Evolutionary conservation across 1,140 invertebrate genomes (phyloP), one percentile per base, ranked within the genome.

Genomic region (Phortica variegata): DNA sequence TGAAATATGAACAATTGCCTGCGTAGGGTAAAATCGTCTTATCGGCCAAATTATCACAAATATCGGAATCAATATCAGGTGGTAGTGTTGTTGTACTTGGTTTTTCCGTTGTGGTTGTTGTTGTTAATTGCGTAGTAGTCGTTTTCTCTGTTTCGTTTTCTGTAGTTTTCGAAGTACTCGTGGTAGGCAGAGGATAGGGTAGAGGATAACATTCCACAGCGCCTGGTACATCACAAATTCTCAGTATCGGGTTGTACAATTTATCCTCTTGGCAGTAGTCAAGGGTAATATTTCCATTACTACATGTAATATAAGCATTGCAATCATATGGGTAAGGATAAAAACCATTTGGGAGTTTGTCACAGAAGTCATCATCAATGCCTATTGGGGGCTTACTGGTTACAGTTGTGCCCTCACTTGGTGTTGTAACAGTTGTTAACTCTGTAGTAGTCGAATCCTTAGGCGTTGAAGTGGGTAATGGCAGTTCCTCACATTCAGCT

Each of bases 221-320:
- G 1, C 56, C 19, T 12, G 63, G 65, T 10, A 65, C 69, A 40
- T 68, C 65, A 43, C 65, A 68, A 6, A 69, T 69, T 16, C 58
- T 39, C 5, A 60, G 33, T 37, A 41, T 23, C 0, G 32, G 10
- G 26, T 68, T 68, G 6, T 65, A 68, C 2, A 63, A 42, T 10
- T 63, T 68, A 6, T 58, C 60, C 13, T 57, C 41, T 21, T 55
- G 61, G 17, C 63, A 68, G 19, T 50, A 66, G 2, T 47, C 60
- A 36, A 60, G 20, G 2, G 48, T 38, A 0, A 59, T 62, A 47
- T 63, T 68, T 10, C 62, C 62, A 54, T 52, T 68, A 17, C 38
- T 49, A 15, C 62, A 66, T 2, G 10, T 45, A 9, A 66, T 20
- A 18, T 66, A 66, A 0, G 44, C 63, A n/a, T 42, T 54, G 47